Percentiles rank a stretch among this genome's conserved stretches.
Conservation (phyloP, 2,888 invertebrate genomes). For the Brachylomia viminalis region DNA sequence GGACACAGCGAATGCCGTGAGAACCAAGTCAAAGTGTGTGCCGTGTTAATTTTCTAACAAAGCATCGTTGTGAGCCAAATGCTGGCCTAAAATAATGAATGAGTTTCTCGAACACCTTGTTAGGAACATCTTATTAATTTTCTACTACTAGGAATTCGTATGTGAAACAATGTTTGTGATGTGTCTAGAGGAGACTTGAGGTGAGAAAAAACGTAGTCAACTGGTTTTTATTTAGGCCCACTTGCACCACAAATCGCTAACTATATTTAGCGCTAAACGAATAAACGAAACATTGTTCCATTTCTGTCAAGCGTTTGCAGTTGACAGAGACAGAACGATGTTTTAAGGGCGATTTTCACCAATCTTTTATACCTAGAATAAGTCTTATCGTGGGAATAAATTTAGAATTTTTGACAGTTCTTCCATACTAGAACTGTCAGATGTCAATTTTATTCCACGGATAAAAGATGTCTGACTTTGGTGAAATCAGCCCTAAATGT, state of each 20-base stretch:
- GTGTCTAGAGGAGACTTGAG: background rate
- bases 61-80: conserved; percentile 73
- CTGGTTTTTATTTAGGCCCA: background rate
- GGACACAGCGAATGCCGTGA: conserved; percentile 56
- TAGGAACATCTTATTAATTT: conserved; percentile 82
- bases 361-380: too few relatives aligned
- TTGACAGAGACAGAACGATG: background rate
- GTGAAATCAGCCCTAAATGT: too few relatives aligned
- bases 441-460: too few relatives aligned
- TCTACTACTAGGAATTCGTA: conserved; percentile 72
- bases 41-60: conserved; percentile 85
- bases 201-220: conserved; percentile 6
- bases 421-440: too few relatives aligned
- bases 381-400: too few relatives aligned
- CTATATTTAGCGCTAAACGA: background rate
- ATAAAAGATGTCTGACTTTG: too few relatives aligned
- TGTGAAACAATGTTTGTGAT: conserved; percentile 45
- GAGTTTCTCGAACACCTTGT: conserved; percentile 81
- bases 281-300: background rate
- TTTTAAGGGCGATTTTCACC: too few relatives aligned
- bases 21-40: conserved; percentile 61
- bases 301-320: background rate
- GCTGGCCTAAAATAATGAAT: conserved; percentile 77
- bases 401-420: too few relatives aligned
- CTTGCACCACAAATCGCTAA: background rate